Evolutionary conservation across 1,140 invertebrate genomes (phyloP).

Genomic region (Wasmannia auropunctata): DNA sequence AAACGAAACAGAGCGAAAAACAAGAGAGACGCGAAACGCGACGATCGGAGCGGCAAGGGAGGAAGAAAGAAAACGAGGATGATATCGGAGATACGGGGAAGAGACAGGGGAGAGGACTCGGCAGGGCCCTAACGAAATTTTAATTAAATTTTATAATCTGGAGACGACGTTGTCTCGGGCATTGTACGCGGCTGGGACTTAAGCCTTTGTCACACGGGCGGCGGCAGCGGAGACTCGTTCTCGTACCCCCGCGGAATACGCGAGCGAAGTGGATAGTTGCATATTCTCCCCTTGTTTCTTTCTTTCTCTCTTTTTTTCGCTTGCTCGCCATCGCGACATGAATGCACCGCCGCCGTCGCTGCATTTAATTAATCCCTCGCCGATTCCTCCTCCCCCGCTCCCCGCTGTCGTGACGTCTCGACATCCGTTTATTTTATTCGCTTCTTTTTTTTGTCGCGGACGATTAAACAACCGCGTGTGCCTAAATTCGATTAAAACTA

Average conservation of each 20-base stretch:
- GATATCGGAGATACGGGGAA: not conserved
- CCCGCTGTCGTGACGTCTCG: conserved; percentile 43
- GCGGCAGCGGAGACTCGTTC: conserved; percentile 36
- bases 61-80: not conserved
- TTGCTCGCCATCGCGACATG: conserved; percentile 10
- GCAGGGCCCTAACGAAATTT: conserved; percentile 70
- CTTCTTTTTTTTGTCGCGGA: not conserved
- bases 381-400: not conserved
- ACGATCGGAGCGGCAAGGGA: not conserved
- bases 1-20: conserved; percentile 25
- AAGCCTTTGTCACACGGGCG: conserved; percentile 64
- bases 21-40: conserved; percentile 32
- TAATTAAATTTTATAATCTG: conserved; percentile 77
- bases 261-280: conserved; percentile 5
- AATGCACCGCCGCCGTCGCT: conserved; percentile 56
- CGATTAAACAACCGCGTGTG: conserved; percentile 55
- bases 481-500: conserved; percentile 75
- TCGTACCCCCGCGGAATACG: conserved; percentile 48
- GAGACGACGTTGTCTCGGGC: conserved; percentile 60
- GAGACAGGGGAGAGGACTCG: not conserved
- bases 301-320: conserved; percentile 25
- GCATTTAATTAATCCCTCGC: conserved; percentile 72
- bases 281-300: not conserved
- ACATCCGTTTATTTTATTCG: conserved; percentile 49
- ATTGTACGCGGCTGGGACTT: conserved; percentile 65